Percentiles rank a stretch among this genome's conserved stretches.
Evolutionary conservation across 2,113 vertebrate genomes (phyloP).

Genomic region (Nyctibius bracteatus): DNA sequence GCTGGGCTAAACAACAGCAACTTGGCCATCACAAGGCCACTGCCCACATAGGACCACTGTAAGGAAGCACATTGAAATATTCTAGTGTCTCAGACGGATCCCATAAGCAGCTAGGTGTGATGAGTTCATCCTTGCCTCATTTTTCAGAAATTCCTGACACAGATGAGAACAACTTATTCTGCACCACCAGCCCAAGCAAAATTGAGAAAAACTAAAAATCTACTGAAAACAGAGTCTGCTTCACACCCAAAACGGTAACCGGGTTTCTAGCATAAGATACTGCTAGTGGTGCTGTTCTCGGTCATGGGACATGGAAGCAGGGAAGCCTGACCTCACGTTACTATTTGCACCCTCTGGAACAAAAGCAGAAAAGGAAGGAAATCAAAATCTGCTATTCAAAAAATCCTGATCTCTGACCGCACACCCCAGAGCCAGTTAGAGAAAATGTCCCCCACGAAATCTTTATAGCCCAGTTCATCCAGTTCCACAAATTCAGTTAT

Average conservation of each 20-base stretch:
- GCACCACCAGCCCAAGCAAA: neutral
- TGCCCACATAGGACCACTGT: rapidly evolving
- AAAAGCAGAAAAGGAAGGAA: neutral
- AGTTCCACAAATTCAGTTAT: neutral
- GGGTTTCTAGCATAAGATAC: neutral
- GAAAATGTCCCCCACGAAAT: neutral
- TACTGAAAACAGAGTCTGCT: neutral
- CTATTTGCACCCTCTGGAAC: neutral
- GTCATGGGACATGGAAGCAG: neutral
- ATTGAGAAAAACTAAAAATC: neutral
- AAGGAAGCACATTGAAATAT: neutral
- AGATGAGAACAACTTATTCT: neutral
- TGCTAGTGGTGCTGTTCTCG: neutral
- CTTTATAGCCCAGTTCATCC: neutral
- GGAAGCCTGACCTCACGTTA: neutral
- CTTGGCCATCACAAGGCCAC: neutral
- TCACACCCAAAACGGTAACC: neutral
- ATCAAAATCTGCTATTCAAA: neutral
- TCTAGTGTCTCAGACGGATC: neutral
- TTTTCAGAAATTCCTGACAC: neutral
- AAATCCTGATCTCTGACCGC: neutral
- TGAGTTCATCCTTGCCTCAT: neutral
- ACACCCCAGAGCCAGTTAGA: neutral
- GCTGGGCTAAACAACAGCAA: neutral
- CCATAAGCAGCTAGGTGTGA: neutral